phyloP scores from a whole-genome alignment of 2,888 invertebrate genomes.

The Fragum fragum region DNA sequence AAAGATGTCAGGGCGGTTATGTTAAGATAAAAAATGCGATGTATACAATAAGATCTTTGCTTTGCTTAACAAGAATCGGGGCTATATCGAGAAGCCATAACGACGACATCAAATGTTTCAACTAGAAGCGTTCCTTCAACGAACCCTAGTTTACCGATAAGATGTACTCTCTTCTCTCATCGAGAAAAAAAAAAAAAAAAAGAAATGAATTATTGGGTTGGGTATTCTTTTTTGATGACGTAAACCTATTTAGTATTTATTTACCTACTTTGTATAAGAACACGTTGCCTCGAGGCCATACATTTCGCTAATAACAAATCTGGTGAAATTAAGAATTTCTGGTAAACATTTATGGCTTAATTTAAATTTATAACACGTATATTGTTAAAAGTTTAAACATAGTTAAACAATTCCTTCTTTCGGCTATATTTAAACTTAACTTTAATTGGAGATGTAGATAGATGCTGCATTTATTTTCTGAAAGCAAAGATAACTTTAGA shows the following conservation, averaged over 20 bases:
- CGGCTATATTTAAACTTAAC: conserved; percentile 6
- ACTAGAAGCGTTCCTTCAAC: no score
- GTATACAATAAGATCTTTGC: no score
- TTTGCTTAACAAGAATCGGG: no score
- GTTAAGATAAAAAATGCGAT: no score
- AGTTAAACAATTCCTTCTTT: not conserved
- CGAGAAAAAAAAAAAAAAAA: no score
- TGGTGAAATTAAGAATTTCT: conserved; percentile 8
- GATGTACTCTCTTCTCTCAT: no score
- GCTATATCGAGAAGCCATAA: no score
- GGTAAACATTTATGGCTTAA: conserved; percentile 22
- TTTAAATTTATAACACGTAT: conserved; percentile 26
- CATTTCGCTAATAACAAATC: conserved; percentile 9
- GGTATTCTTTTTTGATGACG: not conserved
- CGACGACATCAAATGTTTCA: no score
- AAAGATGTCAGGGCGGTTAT: no score
- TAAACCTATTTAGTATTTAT: conserved; percentile 24
- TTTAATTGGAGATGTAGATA: not conserved
- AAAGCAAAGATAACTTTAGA: no score
- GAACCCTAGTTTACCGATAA: no score
- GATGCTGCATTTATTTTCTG: not conserved
- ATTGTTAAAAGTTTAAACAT: conserved; percentile 21
- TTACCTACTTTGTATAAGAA: conserved; percentile 19
- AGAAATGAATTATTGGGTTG: no score
- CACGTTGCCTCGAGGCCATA: not conserved